Conservation (phyloP, 2,888 invertebrate genomes). For the Euphydryas editha region DNA sequence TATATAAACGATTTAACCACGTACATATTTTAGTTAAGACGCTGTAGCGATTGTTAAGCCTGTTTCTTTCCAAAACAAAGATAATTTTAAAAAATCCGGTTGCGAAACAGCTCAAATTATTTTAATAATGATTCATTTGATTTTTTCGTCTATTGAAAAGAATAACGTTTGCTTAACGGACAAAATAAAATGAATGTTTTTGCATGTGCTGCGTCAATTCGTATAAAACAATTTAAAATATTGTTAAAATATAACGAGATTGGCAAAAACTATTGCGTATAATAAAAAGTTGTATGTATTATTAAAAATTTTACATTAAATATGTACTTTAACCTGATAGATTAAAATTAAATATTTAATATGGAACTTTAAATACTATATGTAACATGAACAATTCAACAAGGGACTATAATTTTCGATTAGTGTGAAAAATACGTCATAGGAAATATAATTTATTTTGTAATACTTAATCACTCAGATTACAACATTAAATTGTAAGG, state of each 20-base stretch:
- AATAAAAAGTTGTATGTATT: too few relatives aligned
- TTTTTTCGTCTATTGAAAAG: background rate
- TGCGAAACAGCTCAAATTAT: slow-evolving; percentile 43
- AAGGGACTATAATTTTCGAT: background rate
- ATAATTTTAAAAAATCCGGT: slow-evolving; percentile 64
- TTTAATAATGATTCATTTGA: background rate
- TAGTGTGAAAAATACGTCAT: background rate
- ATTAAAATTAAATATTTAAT: too few relatives aligned
- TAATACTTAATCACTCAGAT: background rate
- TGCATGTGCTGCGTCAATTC: background rate
- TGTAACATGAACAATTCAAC: too few relatives aligned
- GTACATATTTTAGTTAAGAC: background rate
- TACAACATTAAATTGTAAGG: background rate
- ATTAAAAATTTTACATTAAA: too few relatives aligned
- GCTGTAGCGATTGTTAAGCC: background rate
- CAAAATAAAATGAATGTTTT: background rate
- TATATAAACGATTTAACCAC: background rate
- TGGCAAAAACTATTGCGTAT: background rate
- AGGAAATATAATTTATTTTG: background rate
- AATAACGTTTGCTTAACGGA: background rate
- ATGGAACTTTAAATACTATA: too few relatives aligned
- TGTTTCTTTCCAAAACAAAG: slow-evolving; percentile 33
- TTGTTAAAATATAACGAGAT: background rate
- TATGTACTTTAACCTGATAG: too few relatives aligned
- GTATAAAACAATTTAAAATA: background rate